Evolutionary conservation across 2,888 invertebrate genomes (phyloP).

Genomic region (Heliconius ethilla): DNA sequence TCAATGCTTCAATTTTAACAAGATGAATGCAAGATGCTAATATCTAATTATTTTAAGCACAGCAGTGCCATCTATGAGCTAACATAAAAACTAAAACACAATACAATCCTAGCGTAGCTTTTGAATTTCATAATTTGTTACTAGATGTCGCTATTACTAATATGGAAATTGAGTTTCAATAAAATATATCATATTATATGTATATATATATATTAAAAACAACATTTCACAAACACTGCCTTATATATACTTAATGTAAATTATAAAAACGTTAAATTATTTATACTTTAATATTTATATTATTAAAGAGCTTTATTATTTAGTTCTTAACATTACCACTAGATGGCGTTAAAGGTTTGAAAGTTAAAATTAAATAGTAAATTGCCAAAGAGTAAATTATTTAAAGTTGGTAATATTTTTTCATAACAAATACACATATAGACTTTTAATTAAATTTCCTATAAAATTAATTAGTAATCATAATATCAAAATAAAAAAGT

Average conservation of each 20-base stretch:
- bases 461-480: too few species aligned
- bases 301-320: neutral
- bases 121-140: neutral
- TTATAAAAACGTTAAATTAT: neutral
- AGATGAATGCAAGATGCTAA: too few species aligned
- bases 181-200: neutral
- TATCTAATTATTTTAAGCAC: neutral
- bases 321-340: neutral
- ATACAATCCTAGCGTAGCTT: neutral
- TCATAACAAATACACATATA: too few species aligned
- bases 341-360: neutral
- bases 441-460: too few species aligned
- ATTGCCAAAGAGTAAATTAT: too few species aligned
- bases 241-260: neutral
- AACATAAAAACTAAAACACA: neutral
- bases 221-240: neutral
- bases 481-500: too few species aligned
- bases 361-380: neutral
- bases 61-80: conserved; percentile 22
- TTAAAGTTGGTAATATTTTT: too few species aligned
- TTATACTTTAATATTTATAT: neutral
- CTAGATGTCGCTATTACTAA: conserved; percentile 33
- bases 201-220: neutral
- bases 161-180: neutral
- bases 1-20: too few species aligned